These are phyloP conservation scores for Eonycteris spelaea DNA, from an alignment of 2,113 vertebrate species.

Conservation along the genomic window DNA sequence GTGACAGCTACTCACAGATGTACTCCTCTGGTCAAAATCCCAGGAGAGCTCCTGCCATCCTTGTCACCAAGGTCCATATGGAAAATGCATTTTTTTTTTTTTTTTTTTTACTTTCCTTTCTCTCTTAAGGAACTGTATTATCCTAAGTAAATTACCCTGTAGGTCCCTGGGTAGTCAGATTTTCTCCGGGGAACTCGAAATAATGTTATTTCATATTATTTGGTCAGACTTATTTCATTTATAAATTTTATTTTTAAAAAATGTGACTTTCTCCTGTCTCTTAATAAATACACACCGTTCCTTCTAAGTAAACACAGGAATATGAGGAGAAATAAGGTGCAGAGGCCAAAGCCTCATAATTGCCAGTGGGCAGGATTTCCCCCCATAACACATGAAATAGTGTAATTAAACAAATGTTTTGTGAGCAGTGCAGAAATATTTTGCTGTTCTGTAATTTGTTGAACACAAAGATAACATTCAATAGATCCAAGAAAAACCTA, in stretches of 20 bases:
- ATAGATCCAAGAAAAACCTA: constrained; percentile 40
- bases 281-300: not conserved
- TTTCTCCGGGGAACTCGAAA: not conserved
- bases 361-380: not conserved
- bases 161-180: not conserved
- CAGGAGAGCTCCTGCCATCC: not conserved
- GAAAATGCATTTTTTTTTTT: not conserved
- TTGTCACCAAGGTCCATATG: not conserved
- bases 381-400: not conserved
- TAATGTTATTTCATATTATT: not conserved
- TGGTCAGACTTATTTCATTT: constrained; percentile 18
- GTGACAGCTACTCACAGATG: constrained; percentile 38
- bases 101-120: not conserved
- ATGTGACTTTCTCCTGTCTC: not conserved
- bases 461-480: constrained; percentile 48
- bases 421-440: not conserved
- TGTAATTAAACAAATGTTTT: constrained; percentile 58
- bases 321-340: not conserved
- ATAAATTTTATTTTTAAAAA: not conserved
- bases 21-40: not conserved
- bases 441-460: constrained; percentile 51
- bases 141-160: not conserved
- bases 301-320: not conserved
- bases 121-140: not conserved
- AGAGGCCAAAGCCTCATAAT: not conserved